Base-by-base conservation (phyloP, 2,888 invertebrate genomes). In the Agrochola macilenta region DNA sequence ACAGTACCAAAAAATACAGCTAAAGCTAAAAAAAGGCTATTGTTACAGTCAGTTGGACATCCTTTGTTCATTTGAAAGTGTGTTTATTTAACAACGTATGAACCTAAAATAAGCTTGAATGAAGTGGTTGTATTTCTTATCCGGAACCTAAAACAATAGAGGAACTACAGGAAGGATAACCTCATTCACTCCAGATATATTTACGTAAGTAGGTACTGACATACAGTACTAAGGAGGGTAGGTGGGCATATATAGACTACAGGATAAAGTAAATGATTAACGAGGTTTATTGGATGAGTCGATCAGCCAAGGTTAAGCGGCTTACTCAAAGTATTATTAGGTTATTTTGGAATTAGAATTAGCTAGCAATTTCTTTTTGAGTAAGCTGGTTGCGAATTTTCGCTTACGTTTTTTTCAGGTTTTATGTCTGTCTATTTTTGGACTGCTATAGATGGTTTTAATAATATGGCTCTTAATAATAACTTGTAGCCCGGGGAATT, bases 141-240 rank as follows among this genome's bases (percentile, higher is more conserved):
- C 23, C 35, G 43, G 54, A 69, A 64, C 82, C 82, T 82, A 82
- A 82, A 82, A 82, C 60, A 82, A 82, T 76, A 85, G 68, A 52
- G 74, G 2, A 81, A 57, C 43, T 71, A 84, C 30, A 61, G 57
- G 79, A 46, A 69, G 58, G 35, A 61, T 65, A 82, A 71, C 60
- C 46, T 68, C 26, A 71, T 75, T 49, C 75, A 20, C 12, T 49
- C 20, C 52, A 60, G 71, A 64, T 71, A 82, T n/a, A 60, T 71
- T 80, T 66, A 80, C 58, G 35, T 52, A 46, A 52, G 81, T 54
- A 46, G 46, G 35, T 83, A 54, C 52, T 46, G 35, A 5, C 60
- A 7, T 30, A 63, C n/a, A n/a, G 11, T 39, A 78, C 35, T 52
- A 46, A 49, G 26, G 12, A 30, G 5, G 35, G 43, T 57, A 30